phyloP scores from a whole-genome alignment of 2,113 vertebrate species.

The Brachypodius melanocephalos region DNA sequence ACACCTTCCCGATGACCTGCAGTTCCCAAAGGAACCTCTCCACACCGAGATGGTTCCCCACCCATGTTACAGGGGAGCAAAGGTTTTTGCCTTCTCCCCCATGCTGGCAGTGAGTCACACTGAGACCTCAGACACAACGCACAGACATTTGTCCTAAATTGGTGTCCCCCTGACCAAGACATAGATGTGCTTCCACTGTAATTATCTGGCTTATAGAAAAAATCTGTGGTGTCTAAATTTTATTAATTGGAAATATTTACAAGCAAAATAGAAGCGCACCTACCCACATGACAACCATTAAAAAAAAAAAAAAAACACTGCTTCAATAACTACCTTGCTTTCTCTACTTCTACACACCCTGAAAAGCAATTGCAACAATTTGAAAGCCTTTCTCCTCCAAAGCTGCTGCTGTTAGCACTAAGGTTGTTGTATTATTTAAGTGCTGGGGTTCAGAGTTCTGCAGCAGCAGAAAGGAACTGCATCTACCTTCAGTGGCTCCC shows the following conservation, averaged over 20 bases:
- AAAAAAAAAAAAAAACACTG: not conserved
- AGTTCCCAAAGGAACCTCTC: not conserved
- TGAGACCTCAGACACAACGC: not conserved
- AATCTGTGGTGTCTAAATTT: not conserved
- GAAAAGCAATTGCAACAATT: not conserved
- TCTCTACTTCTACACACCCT: not conserved
- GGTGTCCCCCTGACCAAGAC: not conserved
- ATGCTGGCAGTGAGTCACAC: not conserved
- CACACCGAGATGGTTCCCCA: not conserved
- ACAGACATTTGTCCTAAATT: not conserved
- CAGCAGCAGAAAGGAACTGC: not conserved
- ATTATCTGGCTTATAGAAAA: not conserved
- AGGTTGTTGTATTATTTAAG: constrained; percentile 18
- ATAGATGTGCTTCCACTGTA: not conserved
- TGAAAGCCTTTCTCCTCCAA: not conserved
- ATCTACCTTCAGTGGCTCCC: not conserved
- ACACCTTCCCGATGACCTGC: not conserved
- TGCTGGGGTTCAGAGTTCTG: not conserved
- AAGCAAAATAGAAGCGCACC: not conserved
- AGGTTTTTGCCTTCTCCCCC: not conserved
- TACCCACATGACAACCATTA: rapidly evolving
- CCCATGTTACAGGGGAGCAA: not conserved
- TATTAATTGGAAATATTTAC: not conserved
- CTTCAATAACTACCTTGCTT: not conserved
- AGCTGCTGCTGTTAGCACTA: not conserved